These are phyloP conservation scores for Bos taurus DNA, from an alignment of 2,113 vertebrate species.

Conservation along the genomic window ARS-UCD2.0 NC_037331.1:70762001-70762500, in stretches of 20 bases:
- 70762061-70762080: neutral
- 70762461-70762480: neutral
- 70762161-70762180: neutral
- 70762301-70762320: neutral
- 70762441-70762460: rapidly evolving
- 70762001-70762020: neutral
- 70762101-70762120: neutral
- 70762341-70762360: neutral
- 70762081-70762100: neutral
- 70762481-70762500: neutral
- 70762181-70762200: neutral
- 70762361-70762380: neutral
- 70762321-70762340: neutral
- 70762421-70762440: neutral
- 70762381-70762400: neutral
- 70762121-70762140: neutral
- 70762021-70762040: no score
- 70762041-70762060: neutral
- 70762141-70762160: neutral
- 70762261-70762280: neutral
- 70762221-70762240: neutral
- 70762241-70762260: neutral
- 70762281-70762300: neutral
- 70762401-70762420: neutral
- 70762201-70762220: neutral